phyloP scores from a whole-genome alignment of 2,797 vertebrate species.

The Syngnathus acus region DNA sequence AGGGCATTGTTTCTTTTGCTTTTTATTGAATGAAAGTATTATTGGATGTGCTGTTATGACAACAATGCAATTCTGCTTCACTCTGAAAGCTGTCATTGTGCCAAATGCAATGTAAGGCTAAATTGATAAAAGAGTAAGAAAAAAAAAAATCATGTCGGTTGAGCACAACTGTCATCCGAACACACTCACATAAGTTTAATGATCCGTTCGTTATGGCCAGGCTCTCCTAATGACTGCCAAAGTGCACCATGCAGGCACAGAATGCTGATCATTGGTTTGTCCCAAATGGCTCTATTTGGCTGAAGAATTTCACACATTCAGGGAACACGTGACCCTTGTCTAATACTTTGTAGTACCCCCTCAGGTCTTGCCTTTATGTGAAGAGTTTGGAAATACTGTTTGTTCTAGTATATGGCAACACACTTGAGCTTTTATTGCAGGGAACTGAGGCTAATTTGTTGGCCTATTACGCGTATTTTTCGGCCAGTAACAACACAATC shows the following conservation, averaged over 20 bases:
- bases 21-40: neutral
- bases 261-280: too few species aligned
- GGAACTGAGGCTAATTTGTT: neutral
- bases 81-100: neutral
- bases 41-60: neutral
- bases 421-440: neutral
- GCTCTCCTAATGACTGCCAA: neutral
- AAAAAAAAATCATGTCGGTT: neutral
- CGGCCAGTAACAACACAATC: neutral
- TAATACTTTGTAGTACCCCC: neutral
- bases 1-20: neutral
- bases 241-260: too few species aligned
- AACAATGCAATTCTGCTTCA: neutral
- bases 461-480: neutral
- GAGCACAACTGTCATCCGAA: neutral
- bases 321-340: neutral
- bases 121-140: neutral
- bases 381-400: neutral
- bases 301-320: neutral
- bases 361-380: neutral
- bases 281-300: neutral
- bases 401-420: neutral
- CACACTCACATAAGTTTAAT: neutral
- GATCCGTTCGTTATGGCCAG: neutral
- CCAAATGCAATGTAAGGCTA: neutral